Percentiles rank a stretch among this genome's conserved stretches.
Conservation (phyloP, 2,888 invertebrate species). For the Cactoblastis cactorum region DNA sequence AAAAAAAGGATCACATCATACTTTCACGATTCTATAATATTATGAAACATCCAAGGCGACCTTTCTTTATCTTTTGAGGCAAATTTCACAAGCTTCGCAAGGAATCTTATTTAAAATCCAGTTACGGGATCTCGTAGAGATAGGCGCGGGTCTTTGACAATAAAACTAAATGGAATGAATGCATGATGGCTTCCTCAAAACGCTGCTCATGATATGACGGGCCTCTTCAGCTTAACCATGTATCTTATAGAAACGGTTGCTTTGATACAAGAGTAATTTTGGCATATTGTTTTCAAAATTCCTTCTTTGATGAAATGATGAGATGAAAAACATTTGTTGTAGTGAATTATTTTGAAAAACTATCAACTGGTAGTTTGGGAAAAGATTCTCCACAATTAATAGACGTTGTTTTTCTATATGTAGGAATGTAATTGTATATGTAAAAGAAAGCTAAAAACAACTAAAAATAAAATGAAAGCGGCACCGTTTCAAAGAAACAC, state of each 20-base stretch:
- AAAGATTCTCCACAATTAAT: too few species aligned
- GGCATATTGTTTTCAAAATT: slow-evolving; percentile 43
- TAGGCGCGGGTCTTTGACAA: slow-evolving; percentile 76
- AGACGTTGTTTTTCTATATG: too few species aligned
- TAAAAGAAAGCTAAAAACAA: background rate
- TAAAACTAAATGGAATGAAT: slow-evolving; percentile 80
- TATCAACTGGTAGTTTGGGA: too few species aligned
- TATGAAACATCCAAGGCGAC: slow-evolving; percentile 66
- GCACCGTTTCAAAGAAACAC: background rate
- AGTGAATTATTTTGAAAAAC: too few species aligned
- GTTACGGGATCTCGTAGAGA: slow-evolving; percentile 68
- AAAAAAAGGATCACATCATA: slow-evolving; percentile 65
- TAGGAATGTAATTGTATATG: too few species aligned
- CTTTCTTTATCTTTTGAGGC: slow-evolving; percentile 75
- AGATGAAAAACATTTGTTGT: too few species aligned
- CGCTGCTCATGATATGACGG: slow-evolving; percentile 63
- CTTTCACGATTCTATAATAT: slow-evolving; percentile 61
- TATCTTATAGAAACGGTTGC: slow-evolving; percentile 54
- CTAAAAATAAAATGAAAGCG: background rate
- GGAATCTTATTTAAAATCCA: slow-evolving; percentile 79
- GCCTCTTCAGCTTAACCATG: slow-evolving; percentile 55
- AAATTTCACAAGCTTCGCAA: slow-evolving; percentile 68
- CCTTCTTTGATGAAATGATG: slow-evolving; percentile 39
- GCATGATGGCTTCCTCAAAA: slow-evolving; percentile 70
- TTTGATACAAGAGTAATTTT: slow-evolving; percentile 52